Evolutionary conservation across 2,113 vertebrate species (phyloP).

Genomic region (Potamarius usumacintae): DNA sequence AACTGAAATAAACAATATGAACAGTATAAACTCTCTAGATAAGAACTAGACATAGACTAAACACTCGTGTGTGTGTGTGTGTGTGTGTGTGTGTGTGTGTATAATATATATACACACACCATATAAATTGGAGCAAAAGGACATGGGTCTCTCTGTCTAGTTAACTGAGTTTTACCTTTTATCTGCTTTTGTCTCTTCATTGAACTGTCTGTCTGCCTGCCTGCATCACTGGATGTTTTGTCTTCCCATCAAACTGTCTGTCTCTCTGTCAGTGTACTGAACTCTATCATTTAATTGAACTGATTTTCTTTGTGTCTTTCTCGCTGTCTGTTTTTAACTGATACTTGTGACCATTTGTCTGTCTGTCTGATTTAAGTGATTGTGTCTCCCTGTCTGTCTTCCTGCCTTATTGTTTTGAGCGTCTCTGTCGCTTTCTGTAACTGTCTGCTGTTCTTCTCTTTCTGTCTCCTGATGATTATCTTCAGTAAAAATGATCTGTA

Average conservation of each 20-base stretch:
- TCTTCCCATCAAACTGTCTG: neutral
- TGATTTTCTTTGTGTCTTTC: neutral
- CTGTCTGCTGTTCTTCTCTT: neutral
- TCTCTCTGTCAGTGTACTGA: neutral
- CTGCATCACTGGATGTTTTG: neutral
- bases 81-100: no score
- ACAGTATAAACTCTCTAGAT: no score
- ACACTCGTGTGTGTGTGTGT: no score
- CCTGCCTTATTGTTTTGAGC: no score
- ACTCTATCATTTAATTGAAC: no score
- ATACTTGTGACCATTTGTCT: neutral
- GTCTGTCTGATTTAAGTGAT: neutral
- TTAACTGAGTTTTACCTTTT: neutral
- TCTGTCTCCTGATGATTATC: neutral
- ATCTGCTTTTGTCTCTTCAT: neutral
- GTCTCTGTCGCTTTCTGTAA: no score
- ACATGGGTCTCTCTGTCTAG: neutral
- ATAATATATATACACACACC: no score
- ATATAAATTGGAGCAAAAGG: no score
- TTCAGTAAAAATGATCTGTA: neutral
- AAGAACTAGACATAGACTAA: no score
- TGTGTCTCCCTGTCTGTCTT: neutral
- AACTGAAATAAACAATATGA: no score
- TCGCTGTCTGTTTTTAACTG: neutral
- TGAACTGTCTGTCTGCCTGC: neutral